Evolutionary conservation across 2,113 vertebrate genomes (phyloP).

Genomic region (Tautogolabrus adspersus): DNA sequence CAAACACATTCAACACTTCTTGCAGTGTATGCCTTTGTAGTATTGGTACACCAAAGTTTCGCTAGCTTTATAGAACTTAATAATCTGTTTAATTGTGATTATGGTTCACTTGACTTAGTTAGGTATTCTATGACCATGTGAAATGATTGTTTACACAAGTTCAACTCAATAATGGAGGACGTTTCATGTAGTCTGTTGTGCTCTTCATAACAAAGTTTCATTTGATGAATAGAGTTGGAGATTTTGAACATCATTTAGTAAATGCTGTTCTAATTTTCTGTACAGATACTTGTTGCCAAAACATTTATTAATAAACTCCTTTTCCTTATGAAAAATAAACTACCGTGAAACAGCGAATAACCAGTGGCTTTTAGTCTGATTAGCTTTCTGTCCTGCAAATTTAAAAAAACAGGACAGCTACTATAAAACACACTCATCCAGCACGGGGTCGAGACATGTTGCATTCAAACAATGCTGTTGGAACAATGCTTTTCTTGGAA

Average conservation of each 20-base stretch:
- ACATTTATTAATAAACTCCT: constrained; percentile 11
- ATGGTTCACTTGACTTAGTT: constrained; percentile 58
- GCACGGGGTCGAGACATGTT: background rate
- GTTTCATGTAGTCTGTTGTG: constrained; percentile 5
- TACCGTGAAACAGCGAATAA: background rate
- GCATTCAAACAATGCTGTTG: background rate
- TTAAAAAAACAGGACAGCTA: background rate
- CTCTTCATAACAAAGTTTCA: constrained; percentile 10
- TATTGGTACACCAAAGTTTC: constrained; percentile 84
- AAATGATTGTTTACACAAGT: constrained; percentile 78
- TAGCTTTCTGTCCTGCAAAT: background rate
- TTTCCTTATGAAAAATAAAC: background rate
- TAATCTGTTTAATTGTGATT: constrained; percentile 39
- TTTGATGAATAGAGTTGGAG: constrained; percentile 18
- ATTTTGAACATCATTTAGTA: constrained; percentile 40
- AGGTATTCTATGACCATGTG: constrained; percentile 53
- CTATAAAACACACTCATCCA: constrained; percentile 7
- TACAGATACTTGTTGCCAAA: constrained; percentile 69
- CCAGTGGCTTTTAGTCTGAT: background rate
- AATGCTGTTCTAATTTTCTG: constrained; percentile 52
- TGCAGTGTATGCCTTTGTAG: constrained; percentile 73
- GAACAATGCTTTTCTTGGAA: background rate
- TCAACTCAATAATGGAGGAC: constrained; percentile 45
- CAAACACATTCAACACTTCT: constrained; percentile 73
- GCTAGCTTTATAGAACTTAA: constrained; percentile 78